These are phyloP conservation scores for Pseudomugil tenellus DNA, from an alignment of 2,797 vertebrate species.

Conservation along the genomic window DNA sequence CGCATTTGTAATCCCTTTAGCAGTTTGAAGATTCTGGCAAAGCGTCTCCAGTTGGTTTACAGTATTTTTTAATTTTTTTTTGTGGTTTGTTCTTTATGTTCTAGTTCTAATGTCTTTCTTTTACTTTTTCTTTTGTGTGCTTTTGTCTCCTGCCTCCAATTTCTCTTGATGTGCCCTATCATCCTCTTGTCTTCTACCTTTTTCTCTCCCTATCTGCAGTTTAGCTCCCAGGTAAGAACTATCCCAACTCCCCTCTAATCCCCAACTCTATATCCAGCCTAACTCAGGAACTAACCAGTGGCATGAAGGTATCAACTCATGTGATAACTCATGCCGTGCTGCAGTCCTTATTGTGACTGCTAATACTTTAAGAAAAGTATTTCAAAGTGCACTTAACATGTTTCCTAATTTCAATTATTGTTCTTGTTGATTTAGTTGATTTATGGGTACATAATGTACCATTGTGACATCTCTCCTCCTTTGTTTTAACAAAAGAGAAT, in stretches of 20 bases:
- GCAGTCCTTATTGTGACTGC: conserved; percentile 34
- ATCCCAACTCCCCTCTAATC: conserved; percentile 10
- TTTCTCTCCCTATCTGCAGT: conserved; percentile 88
- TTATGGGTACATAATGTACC: conserved; percentile 4
- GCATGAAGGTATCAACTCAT: conserved; percentile 43
- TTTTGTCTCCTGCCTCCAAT: conserved; percentile 60
- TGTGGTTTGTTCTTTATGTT: conserved; percentile 51
- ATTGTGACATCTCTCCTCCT: conserved; percentile 8
- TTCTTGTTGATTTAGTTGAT: conserved; percentile 30
- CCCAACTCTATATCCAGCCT: conserved; percentile 29
- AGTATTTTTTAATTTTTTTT: conserved; percentile 37
- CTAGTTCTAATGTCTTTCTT: conserved; percentile 59
- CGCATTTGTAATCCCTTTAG: conserved; percentile 37
- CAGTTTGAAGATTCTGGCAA: conserved; percentile 54
- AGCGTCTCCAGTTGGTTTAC: conserved; percentile 42
- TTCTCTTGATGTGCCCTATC: conserved; percentile 57
- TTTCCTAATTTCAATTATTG: conserved; percentile 16
- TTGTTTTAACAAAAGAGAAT: neutral
- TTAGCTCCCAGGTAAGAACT: conserved; percentile 92
- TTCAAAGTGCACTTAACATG: conserved; percentile 35
- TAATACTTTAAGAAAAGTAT: conserved; percentile 32
- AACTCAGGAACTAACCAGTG: conserved; percentile 32
- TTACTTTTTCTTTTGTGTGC: conserved; percentile 55
- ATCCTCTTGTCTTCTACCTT: conserved; percentile 67
- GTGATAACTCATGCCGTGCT: conserved; percentile 43